These are phyloP conservation scores for Columba guinea DNA, from an alignment of 2,797 vertebrate species.

Conservation along the genomic window DNA sequence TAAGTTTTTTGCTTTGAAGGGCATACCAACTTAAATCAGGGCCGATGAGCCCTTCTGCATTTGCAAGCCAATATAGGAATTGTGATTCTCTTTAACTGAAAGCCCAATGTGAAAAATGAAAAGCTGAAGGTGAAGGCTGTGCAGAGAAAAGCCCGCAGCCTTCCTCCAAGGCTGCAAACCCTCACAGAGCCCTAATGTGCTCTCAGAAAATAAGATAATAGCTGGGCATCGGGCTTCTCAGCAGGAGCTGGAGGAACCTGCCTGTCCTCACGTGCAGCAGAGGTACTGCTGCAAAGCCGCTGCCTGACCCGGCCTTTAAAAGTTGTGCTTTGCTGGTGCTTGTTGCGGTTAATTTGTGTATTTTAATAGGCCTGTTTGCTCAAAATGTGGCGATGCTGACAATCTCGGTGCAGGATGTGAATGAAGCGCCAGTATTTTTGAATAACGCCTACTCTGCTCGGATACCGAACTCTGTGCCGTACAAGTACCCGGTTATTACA, in stretches of 20 bases:
- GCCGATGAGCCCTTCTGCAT: background rate
- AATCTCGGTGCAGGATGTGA: slow-evolving; percentile 50
- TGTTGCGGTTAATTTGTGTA: background rate
- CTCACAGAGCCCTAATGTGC: background rate
- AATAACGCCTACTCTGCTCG: slow-evolving; percentile 53
- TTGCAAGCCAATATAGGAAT: background rate
- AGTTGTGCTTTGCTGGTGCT: background rate
- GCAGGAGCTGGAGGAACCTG: background rate
- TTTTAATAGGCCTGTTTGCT: slow-evolving; percentile 11
- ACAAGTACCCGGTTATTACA: slow-evolving; percentile 69
- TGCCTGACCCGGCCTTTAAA: background rate
- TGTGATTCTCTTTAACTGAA: background rate
- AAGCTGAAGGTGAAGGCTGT: background rate
- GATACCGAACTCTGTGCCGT: slow-evolving; percentile 73
- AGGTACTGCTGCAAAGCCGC: background rate
- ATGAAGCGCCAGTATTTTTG: slow-evolving; percentile 76
- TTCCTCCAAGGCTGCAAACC: background rate
- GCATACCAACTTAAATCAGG: background rate
- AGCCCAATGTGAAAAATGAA: background rate
- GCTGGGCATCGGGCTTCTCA: background rate
- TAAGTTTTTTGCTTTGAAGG: background rate
- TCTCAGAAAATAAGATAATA: background rate
- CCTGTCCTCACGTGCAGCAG: background rate
- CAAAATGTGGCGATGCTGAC: slow-evolving; percentile 41
- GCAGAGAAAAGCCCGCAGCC: background rate